phyloP scores from a whole-genome alignment of 2,113 vertebrate genomes.

The Ammospiza nelsoni region DNA sequence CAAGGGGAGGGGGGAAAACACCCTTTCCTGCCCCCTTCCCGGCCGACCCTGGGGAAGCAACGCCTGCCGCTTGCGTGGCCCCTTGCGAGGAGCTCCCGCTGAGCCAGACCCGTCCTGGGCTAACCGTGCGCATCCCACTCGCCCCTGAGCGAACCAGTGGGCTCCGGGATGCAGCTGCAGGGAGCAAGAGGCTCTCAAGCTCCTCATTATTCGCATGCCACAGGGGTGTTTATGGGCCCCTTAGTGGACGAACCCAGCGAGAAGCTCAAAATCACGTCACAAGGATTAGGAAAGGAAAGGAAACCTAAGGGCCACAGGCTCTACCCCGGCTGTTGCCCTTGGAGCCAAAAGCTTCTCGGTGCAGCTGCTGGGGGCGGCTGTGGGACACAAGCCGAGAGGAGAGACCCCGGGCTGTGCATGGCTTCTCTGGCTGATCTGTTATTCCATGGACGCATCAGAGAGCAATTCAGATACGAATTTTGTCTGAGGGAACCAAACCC shows the following conservation, averaged over 20 bases:
- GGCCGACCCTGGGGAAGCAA: neutral
- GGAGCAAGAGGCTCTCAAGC: accelerated
- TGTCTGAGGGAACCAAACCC: neutral
- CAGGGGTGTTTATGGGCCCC: too few relatives aligned
- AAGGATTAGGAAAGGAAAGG: too few relatives aligned
- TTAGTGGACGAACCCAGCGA: neutral
- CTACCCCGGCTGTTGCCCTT: neutral
- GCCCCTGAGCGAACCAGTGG: accelerated
- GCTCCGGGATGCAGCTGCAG: neutral
- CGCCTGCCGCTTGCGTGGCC: neutral
- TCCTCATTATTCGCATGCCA: neutral
- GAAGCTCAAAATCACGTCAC: neutral
- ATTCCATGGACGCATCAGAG: accelerated
- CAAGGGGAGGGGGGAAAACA: neutral
- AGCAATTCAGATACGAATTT: accelerated
- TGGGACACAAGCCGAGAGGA: neutral
- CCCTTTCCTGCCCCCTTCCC: neutral
- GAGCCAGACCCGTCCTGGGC: accelerated
- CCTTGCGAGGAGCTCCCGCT: too few relatives aligned
- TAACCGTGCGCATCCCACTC: too few relatives aligned
- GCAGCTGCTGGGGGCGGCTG: neutral
- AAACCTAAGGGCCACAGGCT: neutral
- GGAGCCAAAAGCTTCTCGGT: neutral
- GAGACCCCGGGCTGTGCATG: accelerated
- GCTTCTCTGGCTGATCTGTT: neutral